Percentiles rank a stretch among this genome's conserved stretches.
Conservation (phyloP, 2,888 invertebrate species). For the Scaptomyza tumidula region DNA sequence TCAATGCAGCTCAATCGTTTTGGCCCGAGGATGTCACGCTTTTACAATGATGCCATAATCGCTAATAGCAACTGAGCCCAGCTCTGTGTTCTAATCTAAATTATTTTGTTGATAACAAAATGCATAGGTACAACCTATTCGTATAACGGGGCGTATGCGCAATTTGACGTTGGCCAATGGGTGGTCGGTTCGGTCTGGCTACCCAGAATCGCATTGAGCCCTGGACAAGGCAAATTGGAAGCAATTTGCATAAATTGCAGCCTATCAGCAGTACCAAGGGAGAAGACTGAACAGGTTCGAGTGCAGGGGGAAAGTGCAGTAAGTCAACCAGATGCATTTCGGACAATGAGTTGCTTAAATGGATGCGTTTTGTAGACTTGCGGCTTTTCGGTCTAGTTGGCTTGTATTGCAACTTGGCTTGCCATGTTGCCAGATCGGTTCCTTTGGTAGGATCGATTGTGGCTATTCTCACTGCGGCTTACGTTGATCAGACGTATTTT, state of each 20-base stretch:
- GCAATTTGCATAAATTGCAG: constrained; percentile 77
- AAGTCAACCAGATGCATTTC: constrained; percentile 24
- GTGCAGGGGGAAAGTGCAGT: constrained; percentile 7
- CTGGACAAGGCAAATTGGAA: constrained; percentile 67
- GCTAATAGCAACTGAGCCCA: background rate
- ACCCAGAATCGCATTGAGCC: constrained; percentile 12
- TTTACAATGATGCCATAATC: constrained; percentile 20
- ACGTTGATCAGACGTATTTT: background rate
- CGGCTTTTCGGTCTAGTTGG: constrained; percentile 8
- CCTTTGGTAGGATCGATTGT: constrained; percentile 5
- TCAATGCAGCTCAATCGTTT: constrained; percentile 14
- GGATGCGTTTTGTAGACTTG: constrained; percentile 19
- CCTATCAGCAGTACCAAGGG: constrained; percentile 31
- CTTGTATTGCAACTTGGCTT: constrained; percentile 1
- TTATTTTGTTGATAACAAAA: constrained; percentile 32
- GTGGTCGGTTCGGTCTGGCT: constrained; percentile 6
- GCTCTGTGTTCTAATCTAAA: constrained; percentile 20
- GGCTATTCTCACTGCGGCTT: background rate
- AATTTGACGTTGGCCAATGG: constrained; percentile 30
- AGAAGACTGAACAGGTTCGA: background rate
- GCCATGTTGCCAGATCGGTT: constrained; percentile 35
- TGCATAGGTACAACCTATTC: constrained; percentile 6
- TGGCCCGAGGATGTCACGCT: background rate
- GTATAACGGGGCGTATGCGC: constrained; percentile 35
- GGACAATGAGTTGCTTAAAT: constrained; percentile 13